Percentiles rank a stretch among this genome's conserved stretches.
Evolutionary conservation across 1,140 invertebrate genomes (phyloP).

Genomic region (Holcopasites calliopsidis): DNA sequence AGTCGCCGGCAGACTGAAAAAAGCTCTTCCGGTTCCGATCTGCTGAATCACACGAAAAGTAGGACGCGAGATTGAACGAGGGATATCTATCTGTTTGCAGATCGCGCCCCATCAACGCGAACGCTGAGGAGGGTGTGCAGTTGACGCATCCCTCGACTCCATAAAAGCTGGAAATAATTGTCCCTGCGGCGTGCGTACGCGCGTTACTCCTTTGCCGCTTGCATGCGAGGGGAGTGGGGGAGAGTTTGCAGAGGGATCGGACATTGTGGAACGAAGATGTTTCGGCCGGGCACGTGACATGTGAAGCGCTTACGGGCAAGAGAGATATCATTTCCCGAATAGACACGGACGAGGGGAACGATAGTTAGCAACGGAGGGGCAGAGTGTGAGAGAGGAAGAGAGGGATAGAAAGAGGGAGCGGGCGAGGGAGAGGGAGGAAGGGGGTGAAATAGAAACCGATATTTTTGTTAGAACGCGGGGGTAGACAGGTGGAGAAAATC

Average conservation of each 20-base stretch:
- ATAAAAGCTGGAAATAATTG: constrained; percentile 47
- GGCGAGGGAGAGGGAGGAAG: background rate
- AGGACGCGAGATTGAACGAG: background rate
- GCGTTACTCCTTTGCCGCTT: background rate
- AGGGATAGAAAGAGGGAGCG: background rate
- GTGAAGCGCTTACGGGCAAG: background rate
- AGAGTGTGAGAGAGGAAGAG: constrained; percentile 1
- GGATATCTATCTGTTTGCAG: constrained; percentile 55
- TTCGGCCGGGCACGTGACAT: constrained; percentile 9
- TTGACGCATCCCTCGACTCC: constrained; percentile 73
- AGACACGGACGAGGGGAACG: background rate
- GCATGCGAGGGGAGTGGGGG: background rate
- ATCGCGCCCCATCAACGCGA: constrained; percentile 71
- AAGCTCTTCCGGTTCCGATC: too few relatives aligned
- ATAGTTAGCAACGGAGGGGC: background rate
- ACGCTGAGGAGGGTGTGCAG: constrained; percentile 76
- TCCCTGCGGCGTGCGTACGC: constrained; percentile 23
- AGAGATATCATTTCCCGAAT: constrained; percentile 4
- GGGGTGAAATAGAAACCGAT: background rate
- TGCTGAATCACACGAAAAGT: too few relatives aligned
- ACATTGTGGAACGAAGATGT: constrained; percentile 18
- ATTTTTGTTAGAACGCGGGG: background rate
- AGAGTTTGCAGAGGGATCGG: constrained; percentile 11
- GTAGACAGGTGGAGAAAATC: background rate
- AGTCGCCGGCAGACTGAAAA: too few relatives aligned